Evolutionary conservation across 2,797 vertebrate species (phyloP), one percentile per base, ranked within the genome.

Genomic region (Hoplostethus atlanticus): DNA sequence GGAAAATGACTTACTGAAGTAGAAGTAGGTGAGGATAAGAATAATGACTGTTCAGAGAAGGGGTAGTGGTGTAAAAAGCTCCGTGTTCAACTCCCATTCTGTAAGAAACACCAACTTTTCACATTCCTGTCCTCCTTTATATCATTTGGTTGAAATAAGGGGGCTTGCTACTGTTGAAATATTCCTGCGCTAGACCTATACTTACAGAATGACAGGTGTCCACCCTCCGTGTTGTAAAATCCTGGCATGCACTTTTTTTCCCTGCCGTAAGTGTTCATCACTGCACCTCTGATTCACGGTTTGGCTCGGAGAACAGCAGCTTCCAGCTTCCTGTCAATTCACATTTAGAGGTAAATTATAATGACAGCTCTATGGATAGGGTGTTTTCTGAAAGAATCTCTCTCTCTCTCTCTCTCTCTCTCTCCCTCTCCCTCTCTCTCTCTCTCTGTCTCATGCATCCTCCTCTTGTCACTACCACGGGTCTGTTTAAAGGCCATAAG

Each of bases 161-260:
- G 25, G 68, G 44, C 58, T 70, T 64, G 70, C 80, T 80, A 79
- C 62, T 75, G 77, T 81, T 89, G 80, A 87, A 77, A 78, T 69
- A 55, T 73, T 81, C 68, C 70, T 80, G 64, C 76, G 61, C 73
- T 64, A 68, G 74, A 76, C 80, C 79, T 90, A 76, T 85, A 88
- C 86, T 91, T 90, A 73, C 34, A 68, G 66, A 84, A 62, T 90
- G 89, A 85, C 86, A 90, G 80, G 71, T 84, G 88, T 87, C 80
- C 85, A 72, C 86, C 88, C 86, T 73, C 69, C 25, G 3, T 50
- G 68, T 59, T 76, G 58, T 77, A 88, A 84, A 81, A 76, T 44
- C 67, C 57, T 64, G 46, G 21, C 68, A 68, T 46, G 70, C 12
- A 15, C 52, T 48, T 8, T 50, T 30, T n/a, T 28, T 25, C 9